Evolutionary conservation across 2,888 invertebrate genomes (phyloP).

Genomic region (Tachystola acroxantha): DNA sequence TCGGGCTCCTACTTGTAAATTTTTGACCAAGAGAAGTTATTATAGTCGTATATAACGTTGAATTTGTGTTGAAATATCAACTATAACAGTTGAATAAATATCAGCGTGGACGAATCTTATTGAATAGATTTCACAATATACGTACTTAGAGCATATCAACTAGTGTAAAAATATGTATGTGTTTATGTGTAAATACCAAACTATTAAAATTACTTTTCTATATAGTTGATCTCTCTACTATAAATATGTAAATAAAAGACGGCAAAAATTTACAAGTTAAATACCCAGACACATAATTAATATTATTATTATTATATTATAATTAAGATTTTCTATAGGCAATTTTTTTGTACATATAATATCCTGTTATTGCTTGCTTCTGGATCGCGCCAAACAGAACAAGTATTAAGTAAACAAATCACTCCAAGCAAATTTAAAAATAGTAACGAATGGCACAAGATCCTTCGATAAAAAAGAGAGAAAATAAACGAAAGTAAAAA

Average conservation of each 20-base stretch:
- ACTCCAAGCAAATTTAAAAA: background rate
- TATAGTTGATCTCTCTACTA: background rate
- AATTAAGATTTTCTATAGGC: background rate
- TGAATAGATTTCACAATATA: too few relatives aligned
- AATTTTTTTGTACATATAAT: conserved; percentile 1
- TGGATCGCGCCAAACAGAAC: background rate
- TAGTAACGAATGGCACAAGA: conserved; percentile 36
- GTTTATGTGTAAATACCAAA: too few relatives aligned
- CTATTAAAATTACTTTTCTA: too few relatives aligned
- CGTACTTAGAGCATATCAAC: too few relatives aligned
- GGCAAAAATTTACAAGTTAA: background rate
- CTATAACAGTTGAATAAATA: background rate
- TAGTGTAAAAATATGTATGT: too few relatives aligned
- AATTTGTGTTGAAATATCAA: background rate
- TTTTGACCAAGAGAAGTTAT: background rate
- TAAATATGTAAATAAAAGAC: background rate
- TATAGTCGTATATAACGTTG: background rate
- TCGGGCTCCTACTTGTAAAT: conserved; percentile 1
- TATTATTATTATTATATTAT: background rate
- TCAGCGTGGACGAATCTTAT: background rate
- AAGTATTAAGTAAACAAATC: background rate
- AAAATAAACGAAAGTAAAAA: conserved; percentile 2
- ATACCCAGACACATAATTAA: background rate
- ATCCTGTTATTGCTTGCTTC: background rate
- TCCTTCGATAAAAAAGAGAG: conserved; percentile 19